Evolutionary conservation across 2,888 invertebrate species (phyloP).

Genomic region (Rhagonycha fulva): DNA sequence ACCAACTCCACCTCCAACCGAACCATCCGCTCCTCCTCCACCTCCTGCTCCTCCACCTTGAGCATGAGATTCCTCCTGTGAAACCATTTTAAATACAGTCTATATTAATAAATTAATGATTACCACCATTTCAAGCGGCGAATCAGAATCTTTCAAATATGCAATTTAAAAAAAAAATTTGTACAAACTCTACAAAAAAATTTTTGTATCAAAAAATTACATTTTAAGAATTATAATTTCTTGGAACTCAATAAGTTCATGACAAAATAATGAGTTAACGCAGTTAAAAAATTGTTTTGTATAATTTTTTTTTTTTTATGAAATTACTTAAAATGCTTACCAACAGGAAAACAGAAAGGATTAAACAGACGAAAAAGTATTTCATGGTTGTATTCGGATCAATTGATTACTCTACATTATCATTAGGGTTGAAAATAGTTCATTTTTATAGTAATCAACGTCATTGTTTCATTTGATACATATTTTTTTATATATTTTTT

Average conservation of each 20-base stretch:
- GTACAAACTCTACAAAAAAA: too few relatives aligned
- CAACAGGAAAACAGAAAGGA: background rate
- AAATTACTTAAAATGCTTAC: background rate
- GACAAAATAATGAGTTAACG: too few relatives aligned
- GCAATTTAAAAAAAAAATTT: too few relatives aligned
- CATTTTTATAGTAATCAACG: background rate
- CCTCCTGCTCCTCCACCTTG: background rate
- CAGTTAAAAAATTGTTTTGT: too few relatives aligned
- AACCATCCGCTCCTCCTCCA: background rate
- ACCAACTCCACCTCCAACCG: background rate
- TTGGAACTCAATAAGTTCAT: too few relatives aligned
- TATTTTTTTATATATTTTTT: background rate
- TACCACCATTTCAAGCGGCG: too few relatives aligned
- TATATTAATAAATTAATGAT: background rate
- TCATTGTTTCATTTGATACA: too few relatives aligned
- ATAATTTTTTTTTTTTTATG: too few relatives aligned
- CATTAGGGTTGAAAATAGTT: background rate
- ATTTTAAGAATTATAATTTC: too few relatives aligned
- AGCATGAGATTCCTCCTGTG: background rate
- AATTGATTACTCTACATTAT: background rate
- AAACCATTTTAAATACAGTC: background rate
- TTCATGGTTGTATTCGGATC: background rate
- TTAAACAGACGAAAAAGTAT: background rate
- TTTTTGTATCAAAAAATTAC: too few relatives aligned
- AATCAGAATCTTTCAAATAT: too few relatives aligned